These are phyloP conservation scores for Crotalus horridus DNA, from an alignment of 2,113 vertebrate species.

Conservation along the genomic window DNA sequence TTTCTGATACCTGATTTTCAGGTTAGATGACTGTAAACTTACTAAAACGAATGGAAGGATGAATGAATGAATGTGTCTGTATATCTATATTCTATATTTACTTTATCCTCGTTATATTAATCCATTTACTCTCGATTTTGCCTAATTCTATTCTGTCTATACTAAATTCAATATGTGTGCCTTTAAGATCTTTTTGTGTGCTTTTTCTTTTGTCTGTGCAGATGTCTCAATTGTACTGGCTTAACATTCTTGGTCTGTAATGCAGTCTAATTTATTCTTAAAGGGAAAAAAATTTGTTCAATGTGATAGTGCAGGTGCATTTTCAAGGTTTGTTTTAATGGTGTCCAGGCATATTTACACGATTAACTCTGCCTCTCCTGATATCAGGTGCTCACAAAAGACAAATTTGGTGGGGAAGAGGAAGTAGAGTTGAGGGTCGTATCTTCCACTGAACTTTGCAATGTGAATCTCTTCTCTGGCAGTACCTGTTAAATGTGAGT, in stretches of 20 bases:
- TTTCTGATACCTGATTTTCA: not conserved
- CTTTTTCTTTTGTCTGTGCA: not conserved
- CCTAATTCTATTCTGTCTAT: not conserved
- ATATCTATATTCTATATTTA: not conserved
- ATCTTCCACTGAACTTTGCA: constrained; percentile 17
- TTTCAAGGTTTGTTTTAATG: not conserved
- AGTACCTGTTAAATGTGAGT: constrained; percentile 32
- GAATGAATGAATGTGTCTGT: not conserved
- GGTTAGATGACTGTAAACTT: not conserved
- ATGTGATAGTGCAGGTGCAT: not conserved
- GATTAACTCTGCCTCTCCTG: constrained; percentile 11
- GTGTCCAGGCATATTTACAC: not conserved
- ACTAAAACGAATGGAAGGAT: not conserved
- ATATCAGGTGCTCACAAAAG: constrained; percentile 26
- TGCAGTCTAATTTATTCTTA: not conserved
- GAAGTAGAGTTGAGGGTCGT: constrained; percentile 4
- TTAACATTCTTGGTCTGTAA: not conserved
- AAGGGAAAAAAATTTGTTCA: no score
- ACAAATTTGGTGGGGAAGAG: constrained; percentile 12
- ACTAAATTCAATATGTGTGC: not conserved
- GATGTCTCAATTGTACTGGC: not conserved
- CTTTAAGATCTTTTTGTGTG: not conserved
- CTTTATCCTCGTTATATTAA: not conserved
- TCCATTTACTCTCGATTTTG: not conserved
- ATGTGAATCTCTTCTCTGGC: constrained; percentile 9